Evolutionary conservation across 2,113 vertebrate species (phyloP), one percentile per base, ranked within the genome.

Genomic region (Elachura formosa): DNA sequence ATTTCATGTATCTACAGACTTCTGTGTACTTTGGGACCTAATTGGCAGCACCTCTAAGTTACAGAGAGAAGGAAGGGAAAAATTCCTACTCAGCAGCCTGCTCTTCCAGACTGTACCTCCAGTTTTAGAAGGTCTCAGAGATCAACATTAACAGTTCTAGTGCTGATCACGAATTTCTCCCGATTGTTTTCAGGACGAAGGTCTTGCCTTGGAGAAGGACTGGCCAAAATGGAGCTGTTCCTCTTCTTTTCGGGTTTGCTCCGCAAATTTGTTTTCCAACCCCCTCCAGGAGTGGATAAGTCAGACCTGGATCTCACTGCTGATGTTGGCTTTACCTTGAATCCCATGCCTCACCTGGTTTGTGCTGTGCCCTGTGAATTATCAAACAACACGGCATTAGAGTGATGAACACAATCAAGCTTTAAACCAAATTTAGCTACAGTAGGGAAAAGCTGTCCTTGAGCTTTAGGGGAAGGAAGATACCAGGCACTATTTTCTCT

Each of bases 151-250:
- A 55, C 28, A 54, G 49, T 59, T 34, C 23, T 1, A 1, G 20
- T 26, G 46, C 78, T 84, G 52, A 78, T 40, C 52, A 11, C 25
- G 41, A 55, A 34, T 34, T 84, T 83, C 63, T 96, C 46, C 69
- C 36, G 22, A 5, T 59, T 89, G 49, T 81, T 95, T 90, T 79
- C 90, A 98, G 98, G 98, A 22, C 94, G 94, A 68, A 97, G 98
- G 56, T 95, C 86, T 83, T 98, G 98, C 48, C 14, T 96, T 46
- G 98, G 98, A 52, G 98, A 98, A 96, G 94, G 97, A 83, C 96
- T 98, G 91, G 98, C 98, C 79, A 98, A 62, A 89, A 98, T 98
- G 98, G 98, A 98, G 83, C 95, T 98, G 76, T 98, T 98, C 82
- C 97, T 98, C 75, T 98, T 98, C 93, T 98, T 98, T 19, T 86